phyloP scores from a whole-genome alignment of 2,113 vertebrate species.

The Seriola aureovittata region DNA sequence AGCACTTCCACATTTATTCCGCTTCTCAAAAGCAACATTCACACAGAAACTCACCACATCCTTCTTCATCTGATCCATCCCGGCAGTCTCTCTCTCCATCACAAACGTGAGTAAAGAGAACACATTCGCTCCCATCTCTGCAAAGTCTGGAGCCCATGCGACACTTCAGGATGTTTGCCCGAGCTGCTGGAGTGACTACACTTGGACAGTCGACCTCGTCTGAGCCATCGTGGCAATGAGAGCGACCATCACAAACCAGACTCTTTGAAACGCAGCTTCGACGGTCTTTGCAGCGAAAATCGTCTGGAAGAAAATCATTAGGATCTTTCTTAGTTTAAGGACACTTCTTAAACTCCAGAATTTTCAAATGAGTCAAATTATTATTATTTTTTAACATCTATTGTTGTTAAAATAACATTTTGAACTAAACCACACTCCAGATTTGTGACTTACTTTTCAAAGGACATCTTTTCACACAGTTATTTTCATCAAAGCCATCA shows the following conservation, averaged over 20 bases:
- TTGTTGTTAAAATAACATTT: neutral
- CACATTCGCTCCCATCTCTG: slow-evolving; percentile 77
- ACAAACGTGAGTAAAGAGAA: slow-evolving; percentile 84
- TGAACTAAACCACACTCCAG: too few species aligned
- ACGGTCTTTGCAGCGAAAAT: slow-evolving; percentile 84
- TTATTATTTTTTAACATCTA: neutral
- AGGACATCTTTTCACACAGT: slow-evolving; percentile 82
- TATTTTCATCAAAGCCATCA: slow-evolving; percentile 89
- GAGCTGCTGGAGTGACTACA: neutral
- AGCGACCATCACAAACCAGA: slow-evolving; percentile 86
- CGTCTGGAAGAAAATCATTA: slow-evolving; percentile 29
- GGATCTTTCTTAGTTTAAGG: neutral
- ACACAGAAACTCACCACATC: slow-evolving; percentile 45
- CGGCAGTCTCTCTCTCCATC: slow-evolving; percentile 88
- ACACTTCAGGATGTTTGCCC: slow-evolving; percentile 55
- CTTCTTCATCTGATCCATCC: slow-evolving; percentile 87
- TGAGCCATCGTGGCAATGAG: slow-evolving; percentile 87
- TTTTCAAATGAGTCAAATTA: neutral
- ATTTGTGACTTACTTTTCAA: slow-evolving; percentile 75
- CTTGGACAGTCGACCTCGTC: slow-evolving; percentile 85
- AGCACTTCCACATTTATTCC: too few species aligned
- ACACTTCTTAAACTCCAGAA: neutral
- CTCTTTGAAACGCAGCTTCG: slow-evolving; percentile 74
- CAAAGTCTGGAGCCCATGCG: slow-evolving; percentile 76
- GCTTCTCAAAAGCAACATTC: neutral